A percentile compares a stretch with the other conserved stretches of the same genome.
Conservation (phyloP, 2,797 vertebrate species). For the Selene dorsalis region DNA sequence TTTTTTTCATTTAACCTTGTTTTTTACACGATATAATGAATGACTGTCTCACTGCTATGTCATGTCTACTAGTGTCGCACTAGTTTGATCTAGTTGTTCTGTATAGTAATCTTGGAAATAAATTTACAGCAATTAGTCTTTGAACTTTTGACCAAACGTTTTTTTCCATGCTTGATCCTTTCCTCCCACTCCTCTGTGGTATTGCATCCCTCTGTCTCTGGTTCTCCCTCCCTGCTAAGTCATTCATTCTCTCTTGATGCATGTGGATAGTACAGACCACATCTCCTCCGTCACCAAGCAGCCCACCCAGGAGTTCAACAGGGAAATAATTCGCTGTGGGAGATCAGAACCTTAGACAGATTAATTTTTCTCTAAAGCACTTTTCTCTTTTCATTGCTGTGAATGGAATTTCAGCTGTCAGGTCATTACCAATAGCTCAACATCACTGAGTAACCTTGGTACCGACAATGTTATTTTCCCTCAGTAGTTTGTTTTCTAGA, state of each 20-base stretch:
- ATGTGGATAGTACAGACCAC: conserved; percentile 26
- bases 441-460: conserved; percentile 2
- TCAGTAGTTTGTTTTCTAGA: conserved; percentile 3
- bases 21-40: neutral
- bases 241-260: conserved; percentile 10
- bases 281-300: conserved; percentile 21
- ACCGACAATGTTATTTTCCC: neutral
- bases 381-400: conserved; percentile 35
- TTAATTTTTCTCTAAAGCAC: conserved; percentile 33
- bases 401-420: conserved; percentile 19
- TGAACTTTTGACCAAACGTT: neutral
- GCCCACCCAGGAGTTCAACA: conserved; percentile 52
- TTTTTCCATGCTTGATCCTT: neutral
- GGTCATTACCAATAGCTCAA: conserved; percentile 26
- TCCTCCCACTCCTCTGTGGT: neutral
- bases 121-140: neutral
- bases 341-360: conserved; percentile 46
- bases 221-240: neutral
- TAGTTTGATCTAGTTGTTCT: neutral
- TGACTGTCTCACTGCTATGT: neutral
- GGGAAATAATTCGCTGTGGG: conserved; percentile 27
- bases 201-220: neutral
- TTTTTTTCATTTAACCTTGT: too few relatives aligned
- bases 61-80: too few relatives aligned
- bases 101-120: too few relatives aligned